These are phyloP conservation scores for Ditylenchus dipsaci DNA, from an alignment of 1,140 invertebrate species.

Conservation along the genomic window DNA sequence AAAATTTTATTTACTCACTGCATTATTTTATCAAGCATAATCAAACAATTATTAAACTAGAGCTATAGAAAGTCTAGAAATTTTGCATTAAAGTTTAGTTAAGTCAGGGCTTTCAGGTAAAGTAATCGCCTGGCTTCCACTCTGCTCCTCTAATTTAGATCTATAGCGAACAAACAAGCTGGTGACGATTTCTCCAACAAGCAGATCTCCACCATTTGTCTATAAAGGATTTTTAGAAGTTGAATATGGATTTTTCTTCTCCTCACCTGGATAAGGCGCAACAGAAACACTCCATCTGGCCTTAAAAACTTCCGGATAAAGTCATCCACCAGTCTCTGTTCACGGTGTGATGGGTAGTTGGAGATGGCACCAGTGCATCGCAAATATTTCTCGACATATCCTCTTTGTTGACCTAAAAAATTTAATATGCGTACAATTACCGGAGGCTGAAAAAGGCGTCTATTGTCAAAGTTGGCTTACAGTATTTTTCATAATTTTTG, in stretches of 20 bases:
- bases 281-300: constrained; percentile 58
- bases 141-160: constrained; percentile 22
- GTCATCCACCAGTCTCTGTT: constrained; percentile 29
- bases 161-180: constrained; percentile 35
- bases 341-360: constrained; percentile 27
- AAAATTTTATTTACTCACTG: too few relatives aligned
- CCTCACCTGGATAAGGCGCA: constrained; percentile 54
- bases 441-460: too few relatives aligned
- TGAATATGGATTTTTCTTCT: background rate
- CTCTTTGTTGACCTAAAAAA: constrained; percentile 11
- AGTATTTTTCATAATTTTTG: too few relatives aligned
- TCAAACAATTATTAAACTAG: background rate
- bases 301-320: constrained; percentile 56
- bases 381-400: constrained; percentile 40
- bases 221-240: constrained; percentile 26
- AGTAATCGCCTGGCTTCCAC: constrained; percentile 13
- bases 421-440: background rate
- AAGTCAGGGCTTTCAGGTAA: background rate
- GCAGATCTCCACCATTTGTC: constrained; percentile 53
- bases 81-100: background rate
- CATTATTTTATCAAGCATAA: background rate
- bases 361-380: constrained; percentile 36
- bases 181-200: constrained; percentile 48
- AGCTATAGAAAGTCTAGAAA: background rate
- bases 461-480: too few relatives aligned